Base-by-base conservation (phyloP, 2,888 invertebrate species). In the Acrobasis repandana region DNA sequence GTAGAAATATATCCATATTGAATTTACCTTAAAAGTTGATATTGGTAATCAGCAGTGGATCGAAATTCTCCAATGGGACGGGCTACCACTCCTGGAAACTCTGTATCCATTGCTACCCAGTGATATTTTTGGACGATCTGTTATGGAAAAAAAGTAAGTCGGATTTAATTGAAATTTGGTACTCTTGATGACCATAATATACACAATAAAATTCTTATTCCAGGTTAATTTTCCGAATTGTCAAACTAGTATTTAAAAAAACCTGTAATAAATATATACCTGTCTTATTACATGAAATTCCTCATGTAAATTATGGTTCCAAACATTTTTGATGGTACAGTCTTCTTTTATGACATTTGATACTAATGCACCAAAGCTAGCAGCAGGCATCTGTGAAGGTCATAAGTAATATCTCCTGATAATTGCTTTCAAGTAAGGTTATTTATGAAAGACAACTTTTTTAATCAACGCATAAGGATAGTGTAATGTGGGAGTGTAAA, bases 51-150 rank as follows among this genome's bases (percentile, higher is more conserved):
- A 16, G 97, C 97, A 61, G 97, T 96, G 61, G 97, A 97, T 75
- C 97, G 94, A 81, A 98, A 98, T 90, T 97, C 97, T 58, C 99
- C 99, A 73, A 99, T 97, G 0, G 99, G 99, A 65, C 99, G 94
- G 15, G 99, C 99, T 33, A 98, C 98, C 28, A 98, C 98, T 56
- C 98, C 98, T 2, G 99, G 99, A 90, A 99, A 99, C 88, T 99
- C 99, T 28, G 99, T 99, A 85, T 99, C 99, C 98, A 96, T 96
- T 48, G 96, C 96, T 49, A 96, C 96, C 93, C 96, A 96, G 72
- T 96, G 96, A 83, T 95, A 96, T 75, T 96, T 96, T 80, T 96
- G 96, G 20, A 96, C 96, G 70, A 96, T 93, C 94, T 94, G 48
- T 52, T 9, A 28, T 28, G 28, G 6, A 28, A 28, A 28, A 28